phyloP scores from a whole-genome alignment of 2,888 invertebrate genomes.

The Lepidocyrtinus sp. region DNA sequence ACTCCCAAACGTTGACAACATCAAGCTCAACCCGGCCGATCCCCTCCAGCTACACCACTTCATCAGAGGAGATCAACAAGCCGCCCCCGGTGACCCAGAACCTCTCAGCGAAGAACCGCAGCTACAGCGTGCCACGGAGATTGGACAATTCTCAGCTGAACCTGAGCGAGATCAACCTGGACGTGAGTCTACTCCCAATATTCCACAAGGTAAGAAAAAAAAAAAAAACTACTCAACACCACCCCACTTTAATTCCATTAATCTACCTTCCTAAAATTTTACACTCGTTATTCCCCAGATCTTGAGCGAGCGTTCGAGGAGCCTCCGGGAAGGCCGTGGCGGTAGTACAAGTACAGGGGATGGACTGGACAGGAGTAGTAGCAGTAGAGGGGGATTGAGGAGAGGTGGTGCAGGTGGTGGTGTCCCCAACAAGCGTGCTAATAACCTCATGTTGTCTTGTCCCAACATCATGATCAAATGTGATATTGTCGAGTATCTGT shows the following conservation, averaged over 20 bases:
- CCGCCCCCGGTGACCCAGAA: constrained; percentile 20
- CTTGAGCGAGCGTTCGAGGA: constrained; percentile 59
- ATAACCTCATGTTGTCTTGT: constrained; percentile 82
- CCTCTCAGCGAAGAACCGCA: constrained; percentile 69
- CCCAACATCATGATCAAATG: constrained; percentile 96
- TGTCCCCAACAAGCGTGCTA: constrained; percentile 16
- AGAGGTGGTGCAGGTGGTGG: too few relatives aligned
- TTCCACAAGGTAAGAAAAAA: too few relatives aligned
- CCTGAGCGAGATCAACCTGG: constrained; percentile 74
- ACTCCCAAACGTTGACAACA: constrained; percentile 48
- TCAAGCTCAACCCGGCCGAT: constrained; percentile 49
- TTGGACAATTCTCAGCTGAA: constrained; percentile 73
- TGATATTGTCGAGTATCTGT: constrained; percentile 95
- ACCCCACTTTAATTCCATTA: too few relatives aligned
- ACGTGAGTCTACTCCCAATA: constrained; percentile 90
- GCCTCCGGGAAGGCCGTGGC: constrained; percentile 17
- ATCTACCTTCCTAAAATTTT: too few relatives aligned
- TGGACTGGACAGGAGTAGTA: background rate
- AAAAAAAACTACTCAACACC: too few relatives aligned
- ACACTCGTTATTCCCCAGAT: too few relatives aligned
- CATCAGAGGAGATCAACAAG: constrained; percentile 33
- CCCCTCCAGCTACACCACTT: constrained; percentile 29
- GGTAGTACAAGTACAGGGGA: constrained; percentile 3
- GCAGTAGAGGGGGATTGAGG: constrained; percentile 17
- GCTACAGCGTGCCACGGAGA: constrained; percentile 82